Evolutionary conservation across 2,888 invertebrate species (phyloP).

Genomic region (Oscheius sp.): DNA sequence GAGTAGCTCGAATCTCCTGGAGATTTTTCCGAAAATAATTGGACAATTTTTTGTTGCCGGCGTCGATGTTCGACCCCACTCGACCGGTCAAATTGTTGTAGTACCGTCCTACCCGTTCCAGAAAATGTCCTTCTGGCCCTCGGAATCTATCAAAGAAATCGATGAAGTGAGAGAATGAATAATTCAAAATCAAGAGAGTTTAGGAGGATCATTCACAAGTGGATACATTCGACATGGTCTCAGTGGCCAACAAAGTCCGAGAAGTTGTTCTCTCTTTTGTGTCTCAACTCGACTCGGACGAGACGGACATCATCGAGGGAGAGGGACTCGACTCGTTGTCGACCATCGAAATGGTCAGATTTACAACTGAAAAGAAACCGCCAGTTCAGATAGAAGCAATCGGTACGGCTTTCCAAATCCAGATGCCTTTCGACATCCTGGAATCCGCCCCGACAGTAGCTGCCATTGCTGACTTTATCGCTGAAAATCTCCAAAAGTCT

Average conservation of each 20-base stretch:
- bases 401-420: slow-evolving; percentile 44
- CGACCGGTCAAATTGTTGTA: slow-evolving; percentile 30
- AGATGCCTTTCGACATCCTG: slow-evolving; percentile 53
- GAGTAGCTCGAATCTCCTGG: not conserved
- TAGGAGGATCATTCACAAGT: not conserved
- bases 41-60: slow-evolving; percentile 49
- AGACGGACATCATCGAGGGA: slow-evolving; percentile 41
- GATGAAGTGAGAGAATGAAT: not conserved
- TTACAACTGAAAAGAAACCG: not conserved
- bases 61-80: slow-evolving; percentile 41
- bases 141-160: not conserved
- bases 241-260: slow-evolving; percentile 23
- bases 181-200: not conserved
- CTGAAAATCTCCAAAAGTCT: slow-evolving; percentile 34
- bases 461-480: slow-evolving; percentile 42
- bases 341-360: slow-evolving; percentile 47
- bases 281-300: slow-evolving; percentile 41
- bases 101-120: slow-evolving; percentile 55
- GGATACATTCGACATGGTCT: slow-evolving; percentile 5
- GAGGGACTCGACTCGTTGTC: slow-evolving; percentile 52
- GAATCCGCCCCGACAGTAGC: slow-evolving; percentile 44
- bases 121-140: slow-evolving; percentile 57
- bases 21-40: not conserved
- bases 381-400: slow-evolving; percentile 44
- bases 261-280: slow-evolving; percentile 45